A percentile compares a stretch with the other conserved stretches of the same genome.
Evolutionary conservation across 2,888 invertebrate genomes (phyloP).

Genomic region (Oligia fasciuncula): DNA sequence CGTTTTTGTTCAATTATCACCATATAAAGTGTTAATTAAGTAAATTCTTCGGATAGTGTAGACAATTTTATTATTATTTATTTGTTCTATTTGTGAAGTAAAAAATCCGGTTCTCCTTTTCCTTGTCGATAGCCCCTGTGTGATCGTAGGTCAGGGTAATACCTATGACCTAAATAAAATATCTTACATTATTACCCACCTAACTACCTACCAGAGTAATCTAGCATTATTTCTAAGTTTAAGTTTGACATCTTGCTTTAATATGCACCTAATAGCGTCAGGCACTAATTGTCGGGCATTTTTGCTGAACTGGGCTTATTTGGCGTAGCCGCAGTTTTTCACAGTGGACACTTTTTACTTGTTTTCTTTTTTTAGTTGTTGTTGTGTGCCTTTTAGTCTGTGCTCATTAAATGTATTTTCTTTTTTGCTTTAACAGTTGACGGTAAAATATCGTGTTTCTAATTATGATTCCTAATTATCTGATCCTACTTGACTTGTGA

Average conservation of each 20-base stretch:
- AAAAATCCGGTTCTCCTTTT: conserved; percentile 39
- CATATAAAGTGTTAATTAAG: conserved; percentile 58
- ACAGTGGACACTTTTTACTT: not conserved
- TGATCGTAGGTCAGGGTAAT: conserved; percentile 45
- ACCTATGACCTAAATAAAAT: conserved; percentile 28
- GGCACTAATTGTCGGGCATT: not conserved
- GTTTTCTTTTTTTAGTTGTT: not conserved
- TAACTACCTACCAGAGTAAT: no score
- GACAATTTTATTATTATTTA: conserved; percentile 13
- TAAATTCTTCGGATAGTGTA: conserved; percentile 30
- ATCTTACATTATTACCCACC: not conserved
- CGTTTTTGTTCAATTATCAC: conserved; percentile 32
- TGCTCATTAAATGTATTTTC: no score
- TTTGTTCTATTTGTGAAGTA: conserved; percentile 15
- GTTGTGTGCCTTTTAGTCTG: no score
- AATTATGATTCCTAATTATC: not conserved
- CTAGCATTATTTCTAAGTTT: not conserved
- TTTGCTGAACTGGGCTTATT: not conserved
- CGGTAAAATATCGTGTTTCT: not conserved
- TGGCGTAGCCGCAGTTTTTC: not conserved
- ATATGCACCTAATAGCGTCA: not conserved
- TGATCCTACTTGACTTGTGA: no score
- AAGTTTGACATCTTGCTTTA: not conserved
- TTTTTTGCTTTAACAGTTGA: no score
- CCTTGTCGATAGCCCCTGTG: not conserved